Evolutionary conservation across 2,113 vertebrate genomes (phyloP), one percentile per base, ranked within the genome.

Genomic region (Podiceps cristatus): DNA sequence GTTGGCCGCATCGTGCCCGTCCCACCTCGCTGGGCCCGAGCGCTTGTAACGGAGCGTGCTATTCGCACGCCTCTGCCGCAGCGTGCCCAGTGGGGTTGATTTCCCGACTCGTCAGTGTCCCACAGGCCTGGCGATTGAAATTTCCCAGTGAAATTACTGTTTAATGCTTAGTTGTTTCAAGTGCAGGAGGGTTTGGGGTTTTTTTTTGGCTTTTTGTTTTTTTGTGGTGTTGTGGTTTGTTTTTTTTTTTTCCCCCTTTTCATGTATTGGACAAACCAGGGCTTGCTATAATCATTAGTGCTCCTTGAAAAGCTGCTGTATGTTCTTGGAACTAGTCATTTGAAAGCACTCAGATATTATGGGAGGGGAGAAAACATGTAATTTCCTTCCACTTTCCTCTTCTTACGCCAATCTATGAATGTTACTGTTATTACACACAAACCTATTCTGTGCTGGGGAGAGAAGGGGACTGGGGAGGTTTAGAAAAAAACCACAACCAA

Each of bases 261-360:
- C 86, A 79, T 3, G 5, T 67, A 23, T 86, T 93, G 95, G 96
- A 84, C 95, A 86, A 88, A 93, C 77, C 86, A 45, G 75, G 77
- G 77, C 80, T 97, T 71, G 92, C 27, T 78, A 69, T 92, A 86
- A 94, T 96, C 96, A 91, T 97, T 94, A 96, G 64, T 84, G 90
- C 95, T 96, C 89, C 96, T 97, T 97, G 95, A 97, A 97, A 95
- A 96, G 94, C 96, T 96, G 93, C 94, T 90, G 63, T 88, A 40
- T 91, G 94, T 94, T 96, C 95, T 93, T 93, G 56, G 93, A 97
- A 96, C 93, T 83, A 96, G 90, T 97, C 64, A 93, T 98, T 97
- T 97, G 96, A 95, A 97, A 95, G 93, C 97, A 97, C 96, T 97
- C 93, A 80, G 90, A 97, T 97, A 97, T 95, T 94, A 97, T 88